Percentiles rank a stretch among this genome's conserved stretches.
Conservation (phyloP, 2,113 vertebrate genomes). For the Micronycteris hirsuta region DNA sequence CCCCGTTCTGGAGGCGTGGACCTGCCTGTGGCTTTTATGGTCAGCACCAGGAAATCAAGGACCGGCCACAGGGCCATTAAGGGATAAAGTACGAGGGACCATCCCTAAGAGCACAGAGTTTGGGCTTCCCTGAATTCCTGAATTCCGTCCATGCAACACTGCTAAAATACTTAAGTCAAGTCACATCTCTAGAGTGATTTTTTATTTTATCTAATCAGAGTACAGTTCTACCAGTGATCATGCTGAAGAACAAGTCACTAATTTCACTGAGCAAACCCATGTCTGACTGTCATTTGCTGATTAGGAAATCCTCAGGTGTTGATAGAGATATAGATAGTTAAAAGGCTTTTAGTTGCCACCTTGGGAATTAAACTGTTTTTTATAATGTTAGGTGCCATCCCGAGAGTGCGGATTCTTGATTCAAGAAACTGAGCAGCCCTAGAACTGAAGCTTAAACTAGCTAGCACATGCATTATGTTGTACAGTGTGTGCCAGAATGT, state of each 20-base stretch:
- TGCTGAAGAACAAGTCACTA: not conserved
- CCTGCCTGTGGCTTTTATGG: not conserved
- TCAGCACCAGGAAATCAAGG: not conserved
- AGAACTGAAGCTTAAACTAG: not conserved
- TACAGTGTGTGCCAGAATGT: not conserved
- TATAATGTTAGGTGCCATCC: not conserved
- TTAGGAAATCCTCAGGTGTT: not conserved
- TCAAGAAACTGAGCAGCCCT: not conserved
- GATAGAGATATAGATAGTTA: not conserved
- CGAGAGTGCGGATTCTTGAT: not conserved
- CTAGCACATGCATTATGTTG: not conserved
- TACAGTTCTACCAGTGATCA: not conserved
- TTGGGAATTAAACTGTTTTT: not conserved
- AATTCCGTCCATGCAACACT: not conserved
- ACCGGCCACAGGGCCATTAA: not conserved
- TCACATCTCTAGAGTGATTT: not conserved
- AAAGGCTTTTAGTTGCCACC: not conserved
- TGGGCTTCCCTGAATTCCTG: not conserved
- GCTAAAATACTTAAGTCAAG: not conserved
- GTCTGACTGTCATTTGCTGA: conserved; percentile 2
- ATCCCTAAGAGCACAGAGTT: not conserved
- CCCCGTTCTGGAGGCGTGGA: not conserved
- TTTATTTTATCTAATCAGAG: not conserved
- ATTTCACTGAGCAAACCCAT: not conserved
- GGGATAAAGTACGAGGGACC: not conserved